Evolutionary conservation across 2,113 vertebrate species (phyloP).

Genomic region (Nyctereutes procyonoides): DNA sequence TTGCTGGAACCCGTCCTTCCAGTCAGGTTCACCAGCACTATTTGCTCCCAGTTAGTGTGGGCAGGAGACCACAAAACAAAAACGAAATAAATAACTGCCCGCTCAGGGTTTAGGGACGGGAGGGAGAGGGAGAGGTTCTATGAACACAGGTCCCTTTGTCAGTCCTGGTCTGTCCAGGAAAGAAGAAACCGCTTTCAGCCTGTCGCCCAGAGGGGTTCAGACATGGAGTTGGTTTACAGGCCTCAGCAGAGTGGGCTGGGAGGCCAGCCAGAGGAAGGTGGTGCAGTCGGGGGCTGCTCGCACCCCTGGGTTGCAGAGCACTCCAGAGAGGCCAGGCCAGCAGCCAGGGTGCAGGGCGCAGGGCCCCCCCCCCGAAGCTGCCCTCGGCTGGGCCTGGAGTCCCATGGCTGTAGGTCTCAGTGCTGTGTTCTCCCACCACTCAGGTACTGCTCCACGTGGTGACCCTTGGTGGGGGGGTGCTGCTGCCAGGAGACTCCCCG

Average conservation of each 20-base stretch:
- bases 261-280: background rate
- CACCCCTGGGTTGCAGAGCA: background rate
- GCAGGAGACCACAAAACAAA: background rate
- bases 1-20: background rate
- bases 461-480: background rate
- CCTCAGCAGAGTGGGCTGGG: background rate
- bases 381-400: background rate
- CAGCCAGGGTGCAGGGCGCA: background rate
- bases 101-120: background rate
- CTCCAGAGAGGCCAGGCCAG: background rate
- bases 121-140: fast-evolving
- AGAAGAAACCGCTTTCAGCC: background rate
- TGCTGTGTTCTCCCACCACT: too few species aligned
- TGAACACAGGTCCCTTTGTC: background rate
- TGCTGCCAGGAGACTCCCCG: background rate
- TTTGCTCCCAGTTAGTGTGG: background rate
- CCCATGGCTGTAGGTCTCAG: too few species aligned
- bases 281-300: too few species aligned
- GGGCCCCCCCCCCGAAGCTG: background rate
- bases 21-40: background rate
- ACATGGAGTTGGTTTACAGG: background rate
- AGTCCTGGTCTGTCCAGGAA: background rate
- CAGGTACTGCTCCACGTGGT: too few species aligned
- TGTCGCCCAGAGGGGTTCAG: background rate
- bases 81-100: background rate